Base-by-base conservation (phyloP, 1,140 invertebrate species). In the Protaetia brevitarsis region DNA sequence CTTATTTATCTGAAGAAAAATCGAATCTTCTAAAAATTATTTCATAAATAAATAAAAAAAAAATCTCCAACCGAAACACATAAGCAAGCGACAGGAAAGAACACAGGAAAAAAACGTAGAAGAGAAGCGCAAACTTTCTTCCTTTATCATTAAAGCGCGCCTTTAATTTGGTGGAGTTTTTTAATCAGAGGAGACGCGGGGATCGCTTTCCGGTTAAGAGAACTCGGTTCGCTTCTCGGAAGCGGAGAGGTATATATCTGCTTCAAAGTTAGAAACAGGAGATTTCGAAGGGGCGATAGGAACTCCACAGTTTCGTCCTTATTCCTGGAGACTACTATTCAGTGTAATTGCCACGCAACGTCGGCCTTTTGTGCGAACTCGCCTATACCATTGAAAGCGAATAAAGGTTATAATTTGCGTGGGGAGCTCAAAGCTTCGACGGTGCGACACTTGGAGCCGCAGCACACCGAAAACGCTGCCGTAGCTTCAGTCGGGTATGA, bases 261-360 rank as follows among this genome's bases (percentile, higher is more conserved):
- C 23, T 45, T 45, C 41, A 45, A 45, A 45, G 41, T 45, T 45
- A 45, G 41, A 45, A 45, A 45, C 41, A 45, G 41, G 13, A 45
- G 41, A 45, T 45, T 45, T 45, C 16, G 10, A n/a, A 19, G 41
- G 41, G 41, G 16, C 41, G 41, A 45, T 45, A 45, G 16, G n/a
- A n/a, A n/a, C n/a, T n/a, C n/a, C n/a, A n/a, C 41, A 21, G 13
- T 21, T 45, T 21, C 41, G 41, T 21, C 23, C 23, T 21, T 45
- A 45, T 45, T 45, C 10, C 41, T 19, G 13, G 41, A 21, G 41
- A 45, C 41, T n/a, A n/a, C n/a, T 19, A 45, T 45, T 45, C 41
- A 45, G 41, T 21, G 41, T 45, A 45, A 45, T 45, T 45, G 41
- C 41, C 41, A 45, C 41, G 41, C 41, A 45, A 45, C 41, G 41